phyloP scores from a whole-genome alignment of 2,797 vertebrate genomes.

The Sebastes baramenuke region DNA sequence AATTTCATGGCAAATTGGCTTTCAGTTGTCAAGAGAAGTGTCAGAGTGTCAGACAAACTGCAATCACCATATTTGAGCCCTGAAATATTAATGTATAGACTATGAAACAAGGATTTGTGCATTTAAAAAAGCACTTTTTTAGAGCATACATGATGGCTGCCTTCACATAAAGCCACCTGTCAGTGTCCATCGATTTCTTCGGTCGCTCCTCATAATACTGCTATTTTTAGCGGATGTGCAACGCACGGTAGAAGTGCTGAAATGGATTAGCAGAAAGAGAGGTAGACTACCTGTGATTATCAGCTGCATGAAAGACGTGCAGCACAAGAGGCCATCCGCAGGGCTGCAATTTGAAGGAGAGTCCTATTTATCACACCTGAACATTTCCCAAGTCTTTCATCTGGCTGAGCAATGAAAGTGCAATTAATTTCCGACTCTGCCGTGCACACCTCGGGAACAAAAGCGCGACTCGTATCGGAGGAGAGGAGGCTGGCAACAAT shows the following conservation, averaged over 20 bases:
- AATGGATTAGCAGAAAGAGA: constrained; percentile 30
- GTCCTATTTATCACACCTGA: constrained; percentile 69
- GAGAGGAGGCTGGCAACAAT: constrained; percentile 40
- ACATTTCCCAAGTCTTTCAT: constrained; percentile 72
- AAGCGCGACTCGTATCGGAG: constrained; percentile 33
- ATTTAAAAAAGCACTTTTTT: not conserved
- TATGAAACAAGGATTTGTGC: not conserved
- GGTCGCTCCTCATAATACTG: not conserved
- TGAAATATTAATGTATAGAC: not conserved
- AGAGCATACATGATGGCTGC: too few relatives aligned
- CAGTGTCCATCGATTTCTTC: not conserved
- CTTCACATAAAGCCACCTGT: not conserved
- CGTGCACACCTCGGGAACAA: constrained; percentile 60
- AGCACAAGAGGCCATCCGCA: constrained; percentile 34
- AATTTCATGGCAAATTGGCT: not conserved
- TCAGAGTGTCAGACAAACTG: not conserved
- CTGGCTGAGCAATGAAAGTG: constrained; percentile 63
- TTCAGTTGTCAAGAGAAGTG: not conserved
- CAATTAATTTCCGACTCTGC: constrained; percentile 72
- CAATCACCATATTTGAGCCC: not conserved
- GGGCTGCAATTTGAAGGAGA: constrained; percentile 55
- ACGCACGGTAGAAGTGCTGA: not conserved
- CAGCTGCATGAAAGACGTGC: constrained; percentile 41
- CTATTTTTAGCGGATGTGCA: constrained; percentile 12
- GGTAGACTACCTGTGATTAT: constrained; percentile 55